Evolutionary conservation across 1,140 invertebrate species (phyloP).

Genomic region (Oscheius sp.): DNA sequence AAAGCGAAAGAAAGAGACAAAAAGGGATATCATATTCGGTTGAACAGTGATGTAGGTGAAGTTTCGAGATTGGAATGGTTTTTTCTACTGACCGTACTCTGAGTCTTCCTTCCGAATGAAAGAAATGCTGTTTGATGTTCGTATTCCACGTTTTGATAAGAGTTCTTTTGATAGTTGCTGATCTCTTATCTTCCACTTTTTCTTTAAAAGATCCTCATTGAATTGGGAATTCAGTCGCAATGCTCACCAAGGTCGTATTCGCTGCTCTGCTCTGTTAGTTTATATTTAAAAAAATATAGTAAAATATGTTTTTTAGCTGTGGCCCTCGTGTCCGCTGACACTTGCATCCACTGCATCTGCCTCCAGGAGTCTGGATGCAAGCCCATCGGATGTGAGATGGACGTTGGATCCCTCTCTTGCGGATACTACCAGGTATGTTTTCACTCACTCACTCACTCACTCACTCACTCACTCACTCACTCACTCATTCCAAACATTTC

Average conservation of each 20-base stretch:
- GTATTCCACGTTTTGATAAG: too few species aligned
- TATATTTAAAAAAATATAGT: not conserved
- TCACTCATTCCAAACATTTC: slow-evolving; percentile 9
- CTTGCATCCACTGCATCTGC: slow-evolving; percentile 42
- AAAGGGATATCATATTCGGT: too few species aligned
- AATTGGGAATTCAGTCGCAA: not conserved
- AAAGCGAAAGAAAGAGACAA: too few species aligned
- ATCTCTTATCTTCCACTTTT: not conserved
- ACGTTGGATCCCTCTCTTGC: slow-evolving; percentile 58
- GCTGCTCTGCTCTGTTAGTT: not conserved
- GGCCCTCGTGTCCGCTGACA: slow-evolving; percentile 21
- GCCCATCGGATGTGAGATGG: slow-evolving; percentile 56
- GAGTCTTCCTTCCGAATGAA: too few species aligned
- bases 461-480: not conserved
- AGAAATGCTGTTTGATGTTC: too few species aligned
- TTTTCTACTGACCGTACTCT: too few species aligned
- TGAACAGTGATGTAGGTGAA: too few species aligned
- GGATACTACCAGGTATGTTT: slow-evolving; percentile 62
- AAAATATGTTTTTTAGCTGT: slow-evolving; percentile 9
- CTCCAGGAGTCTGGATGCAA: slow-evolving; percentile 52
- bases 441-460: slow-evolving; percentile 28
- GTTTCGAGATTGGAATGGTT: too few species aligned
- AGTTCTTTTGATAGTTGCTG: too few species aligned
- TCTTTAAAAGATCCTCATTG: not conserved
- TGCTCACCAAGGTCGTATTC: not conserved